phyloP scores from a whole-genome alignment of 2,113 vertebrate species.

The Helogale parvula region DNA sequence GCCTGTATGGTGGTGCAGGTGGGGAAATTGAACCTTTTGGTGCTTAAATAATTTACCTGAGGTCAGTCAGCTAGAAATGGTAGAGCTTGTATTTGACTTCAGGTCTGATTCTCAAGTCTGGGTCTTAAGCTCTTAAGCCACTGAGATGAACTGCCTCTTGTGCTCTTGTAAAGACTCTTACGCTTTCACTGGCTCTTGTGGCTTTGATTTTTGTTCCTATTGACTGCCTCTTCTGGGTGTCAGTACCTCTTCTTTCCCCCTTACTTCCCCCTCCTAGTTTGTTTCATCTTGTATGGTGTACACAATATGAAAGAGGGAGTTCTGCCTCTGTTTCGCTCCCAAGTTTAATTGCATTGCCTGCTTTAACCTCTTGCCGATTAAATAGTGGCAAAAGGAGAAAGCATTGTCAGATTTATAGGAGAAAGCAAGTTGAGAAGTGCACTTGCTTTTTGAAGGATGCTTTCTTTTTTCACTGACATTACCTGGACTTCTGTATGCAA shows the following conservation, averaged over 20 bases:
- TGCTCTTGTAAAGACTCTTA: background rate
- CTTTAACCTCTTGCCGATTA: conserved; percentile 42
- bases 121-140: background rate
- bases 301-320: background rate
- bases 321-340: background rate
- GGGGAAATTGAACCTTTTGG: background rate
- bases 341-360: conserved; percentile 29
- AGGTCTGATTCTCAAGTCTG: background rate
- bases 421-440: background rate
- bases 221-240: background rate
- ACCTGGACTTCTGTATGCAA: conserved; percentile 28
- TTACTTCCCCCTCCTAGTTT: background rate
- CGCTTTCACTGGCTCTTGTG: background rate
- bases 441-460: background rate
- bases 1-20: background rate
- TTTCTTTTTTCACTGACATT: background rate
- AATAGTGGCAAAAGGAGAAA: conserved; percentile 3
- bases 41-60: background rate
- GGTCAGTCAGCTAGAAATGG: background rate
- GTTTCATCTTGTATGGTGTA: background rate
- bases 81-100: background rate
- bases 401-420: background rate
- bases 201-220: background rate
- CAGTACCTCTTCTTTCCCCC: background rate
- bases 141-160: background rate